Evolutionary conservation across 53 echinoderm and acorn worm species (phyloP).

Genomic region (Luidia sarsii): DNA sequence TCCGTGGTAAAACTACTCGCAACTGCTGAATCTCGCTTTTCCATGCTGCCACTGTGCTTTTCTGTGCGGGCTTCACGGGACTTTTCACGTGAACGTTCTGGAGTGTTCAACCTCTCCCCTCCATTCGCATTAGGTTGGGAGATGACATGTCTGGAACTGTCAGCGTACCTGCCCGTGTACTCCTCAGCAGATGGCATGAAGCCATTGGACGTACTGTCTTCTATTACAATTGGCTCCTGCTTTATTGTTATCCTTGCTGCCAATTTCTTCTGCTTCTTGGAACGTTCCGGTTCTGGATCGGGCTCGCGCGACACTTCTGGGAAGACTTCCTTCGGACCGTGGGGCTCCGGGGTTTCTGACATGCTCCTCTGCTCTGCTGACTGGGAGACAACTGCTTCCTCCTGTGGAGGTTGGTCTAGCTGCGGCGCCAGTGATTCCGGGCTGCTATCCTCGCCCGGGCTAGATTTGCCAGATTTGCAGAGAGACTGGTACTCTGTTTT

Average conservation of each 20-base stretch:
- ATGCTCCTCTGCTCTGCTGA: background rate
- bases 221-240: slow-evolving; percentile 16
- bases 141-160: no score
- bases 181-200: no score
- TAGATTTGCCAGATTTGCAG: background rate
- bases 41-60: no score
- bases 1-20: no score
- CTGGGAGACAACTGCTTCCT: background rate
- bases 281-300: background rate
- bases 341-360: background rate
- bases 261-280: background rate
- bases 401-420: no score
- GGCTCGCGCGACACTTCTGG: background rate
- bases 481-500: slow-evolving; percentile 23
- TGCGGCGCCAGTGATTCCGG: background rate
- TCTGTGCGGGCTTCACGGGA: no score
- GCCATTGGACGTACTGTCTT: background rate
- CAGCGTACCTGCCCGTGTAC: background rate
- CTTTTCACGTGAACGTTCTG: no score
- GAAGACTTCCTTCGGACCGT: background rate
- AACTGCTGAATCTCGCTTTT: no score
- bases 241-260: background rate
- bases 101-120: no score
- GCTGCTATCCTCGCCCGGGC: background rate
- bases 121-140: no score